A percentile compares a stretch with the other conserved stretches of the same genome.
Conservation (phyloP, 2,888 invertebrate genomes). For the Lordiphosa andalusiaca region DNA sequence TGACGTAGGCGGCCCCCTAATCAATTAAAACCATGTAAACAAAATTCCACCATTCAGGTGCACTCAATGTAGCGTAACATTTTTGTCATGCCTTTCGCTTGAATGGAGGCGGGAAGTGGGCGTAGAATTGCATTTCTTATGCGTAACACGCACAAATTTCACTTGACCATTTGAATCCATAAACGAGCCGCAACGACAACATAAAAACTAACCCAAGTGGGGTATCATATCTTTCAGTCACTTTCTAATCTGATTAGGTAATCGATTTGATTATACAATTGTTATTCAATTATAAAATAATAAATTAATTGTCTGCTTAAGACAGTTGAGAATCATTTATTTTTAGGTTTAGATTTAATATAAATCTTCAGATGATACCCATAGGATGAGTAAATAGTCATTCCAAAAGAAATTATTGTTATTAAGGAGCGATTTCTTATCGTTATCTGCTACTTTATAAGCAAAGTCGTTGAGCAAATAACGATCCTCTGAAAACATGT, state of each 20-base stretch:
- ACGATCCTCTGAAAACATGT: too few species aligned
- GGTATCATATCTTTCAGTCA: slow-evolving; percentile 48
- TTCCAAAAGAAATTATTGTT: too few species aligned
- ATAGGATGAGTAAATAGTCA: too few species aligned
- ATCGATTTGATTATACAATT: slow-evolving; percentile 22
- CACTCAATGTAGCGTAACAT: slow-evolving; percentile 19
- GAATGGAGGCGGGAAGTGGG: slow-evolving; percentile 10
- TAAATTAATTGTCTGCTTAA: too few species aligned
- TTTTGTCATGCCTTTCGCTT: slow-evolving; percentile 36
- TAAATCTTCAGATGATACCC: too few species aligned
- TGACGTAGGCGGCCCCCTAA: slow-evolving; percentile 26
- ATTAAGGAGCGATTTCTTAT: too few species aligned
- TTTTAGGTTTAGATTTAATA: too few species aligned
- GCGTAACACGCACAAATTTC: slow-evolving; percentile 61
- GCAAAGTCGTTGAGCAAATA: too few species aligned
- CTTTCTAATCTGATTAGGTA: slow-evolving; percentile 67
- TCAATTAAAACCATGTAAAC: slow-evolving; percentile 45
- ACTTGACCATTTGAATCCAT: slow-evolving; percentile 67
- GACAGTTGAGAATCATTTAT: too few species aligned
- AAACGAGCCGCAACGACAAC: slow-evolving; percentile 32
- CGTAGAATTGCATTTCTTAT: slow-evolving; percentile 43
- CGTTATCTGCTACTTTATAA: too few species aligned
- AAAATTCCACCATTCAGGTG: slow-evolving; percentile 7
- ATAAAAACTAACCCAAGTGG: slow-evolving; percentile 32
- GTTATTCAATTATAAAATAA: too few species aligned